phyloP scores from a whole-genome alignment of 2,888 invertebrate genomes.

The Norana najaformis region DNA sequence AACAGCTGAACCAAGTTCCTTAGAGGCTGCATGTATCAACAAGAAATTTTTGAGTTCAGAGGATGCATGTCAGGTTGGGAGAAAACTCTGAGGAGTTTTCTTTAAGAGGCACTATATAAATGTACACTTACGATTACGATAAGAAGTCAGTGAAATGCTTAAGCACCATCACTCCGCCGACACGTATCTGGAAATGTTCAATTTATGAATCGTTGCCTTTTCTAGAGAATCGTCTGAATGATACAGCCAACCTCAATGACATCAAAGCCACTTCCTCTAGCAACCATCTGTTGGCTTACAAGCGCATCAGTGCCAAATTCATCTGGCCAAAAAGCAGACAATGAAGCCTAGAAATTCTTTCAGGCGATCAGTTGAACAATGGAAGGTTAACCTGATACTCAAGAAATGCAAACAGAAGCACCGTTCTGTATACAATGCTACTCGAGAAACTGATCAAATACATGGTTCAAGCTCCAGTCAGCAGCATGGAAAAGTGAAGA shows the following conservation, averaged over 20 bases:
- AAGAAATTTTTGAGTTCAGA: too few relatives aligned
- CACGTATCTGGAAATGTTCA: not conserved
- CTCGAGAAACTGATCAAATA: not conserved
- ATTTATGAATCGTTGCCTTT: constrained; percentile 6
- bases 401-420: not conserved
- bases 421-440: too few relatives aligned
- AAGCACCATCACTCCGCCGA: not conserved
- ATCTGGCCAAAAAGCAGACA: constrained; percentile 76
- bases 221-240: constrained; percentile 83
- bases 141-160: too few relatives aligned
- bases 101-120: not conserved
- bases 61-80: too few relatives aligned
- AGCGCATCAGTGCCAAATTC: constrained; percentile 92
- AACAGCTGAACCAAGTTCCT: too few relatives aligned
- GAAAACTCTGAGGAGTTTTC: too few relatives aligned
- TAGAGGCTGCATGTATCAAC: too few relatives aligned
- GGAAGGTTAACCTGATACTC: not conserved
- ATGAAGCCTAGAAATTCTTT: not conserved
- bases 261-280: constrained; percentile 70
- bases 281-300: constrained; percentile 83
- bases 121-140: not conserved
- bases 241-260: constrained; percentile 87
- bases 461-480: not conserved
- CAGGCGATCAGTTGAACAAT: not conserved
- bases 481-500: not conserved